Conservation (phyloP, 2,888 invertebrate species). For the Entomobrya proxima region DNA sequence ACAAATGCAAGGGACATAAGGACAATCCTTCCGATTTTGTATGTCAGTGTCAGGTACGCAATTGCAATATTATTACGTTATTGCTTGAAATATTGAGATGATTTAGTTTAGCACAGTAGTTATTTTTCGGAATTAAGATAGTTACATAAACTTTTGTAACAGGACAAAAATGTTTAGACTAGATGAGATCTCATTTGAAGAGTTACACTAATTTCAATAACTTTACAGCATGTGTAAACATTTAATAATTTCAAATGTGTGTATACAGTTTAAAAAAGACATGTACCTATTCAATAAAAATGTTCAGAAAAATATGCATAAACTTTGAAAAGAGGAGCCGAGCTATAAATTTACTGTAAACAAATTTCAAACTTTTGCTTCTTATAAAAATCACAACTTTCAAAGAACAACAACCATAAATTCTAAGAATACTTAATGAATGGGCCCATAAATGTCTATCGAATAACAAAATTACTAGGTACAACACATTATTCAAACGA, state of each 20-base stretch:
- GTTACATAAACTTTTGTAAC: too few relatives aligned
- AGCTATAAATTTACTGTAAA: background rate
- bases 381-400: background rate
- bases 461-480: too few relatives aligned
- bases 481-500: too few relatives aligned
- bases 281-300: too few relatives aligned
- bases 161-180: too few relatives aligned
- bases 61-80: background rate
- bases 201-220: too few relatives aligned
- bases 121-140: too few relatives aligned
- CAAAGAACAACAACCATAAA: background rate
- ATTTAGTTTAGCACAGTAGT: background rate
- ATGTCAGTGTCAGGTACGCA: slow-evolving; percentile 67
- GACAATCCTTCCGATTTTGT: slow-evolving; percentile 35
- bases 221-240: too few relatives aligned
- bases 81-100: background rate
- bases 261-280: too few relatives aligned
- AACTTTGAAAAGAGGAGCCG: background rate
- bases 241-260: too few relatives aligned
- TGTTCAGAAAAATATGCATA: background rate
- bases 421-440: slow-evolving; percentile 5
- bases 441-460: background rate
- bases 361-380: background rate
- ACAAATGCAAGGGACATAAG: slow-evolving; percentile 10
- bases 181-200: too few relatives aligned